Base-by-base conservation (phyloP, 2,888 invertebrate genomes). In the Erannis defoliaria region DNA sequence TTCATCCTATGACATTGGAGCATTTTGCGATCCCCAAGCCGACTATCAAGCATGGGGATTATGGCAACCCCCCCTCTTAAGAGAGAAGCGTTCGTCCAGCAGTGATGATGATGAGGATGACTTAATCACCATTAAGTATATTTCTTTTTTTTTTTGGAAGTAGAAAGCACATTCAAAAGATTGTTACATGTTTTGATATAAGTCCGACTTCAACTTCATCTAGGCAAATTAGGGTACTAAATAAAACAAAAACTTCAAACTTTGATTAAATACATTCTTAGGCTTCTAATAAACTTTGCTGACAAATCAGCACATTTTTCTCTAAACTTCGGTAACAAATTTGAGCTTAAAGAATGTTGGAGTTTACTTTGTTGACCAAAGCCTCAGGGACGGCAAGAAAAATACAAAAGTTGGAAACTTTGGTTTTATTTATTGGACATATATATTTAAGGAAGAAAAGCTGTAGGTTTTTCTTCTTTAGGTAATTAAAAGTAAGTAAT, bases 391-490 rank as follows among this genome's bases (percentile, higher is more conserved):
- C 23, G 57, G 21, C 50, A 53, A 54, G 48, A 61, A 38, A 61
- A 51, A 56, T 58, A 42, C 23, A 53, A 62, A 58, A 65, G 19
- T 49, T 54, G 10, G 26, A 19, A 53, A 67, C 59, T 54, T 62
- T 69, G 45, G 57, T 51, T 63, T 60, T 56, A 66, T 50, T 66
- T 40, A 31, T 54, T 35, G 33, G 23, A 19, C 31, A 26, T n/a
- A 10, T 14, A 14, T 37, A 10, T 31, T 8, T 19, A 31, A 48
- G 6, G 21, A 40, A 53, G 21, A 45, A 46, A 50, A 31, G 16
- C 29, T 51, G 16, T 18, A 1, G 6, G n/a, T 18, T 4, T 46
- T 46, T n/a, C 19, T 4, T 9, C 2, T 9, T 14, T 26, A 31
- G 5, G 16, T 29, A 5, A 46, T 29, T 46, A 4, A 31, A 29